A percentile compares a stretch with the other conserved stretches of the same genome.
Conservation (phyloP, 2,888 invertebrate species). For the Biston stratarius region DNA sequence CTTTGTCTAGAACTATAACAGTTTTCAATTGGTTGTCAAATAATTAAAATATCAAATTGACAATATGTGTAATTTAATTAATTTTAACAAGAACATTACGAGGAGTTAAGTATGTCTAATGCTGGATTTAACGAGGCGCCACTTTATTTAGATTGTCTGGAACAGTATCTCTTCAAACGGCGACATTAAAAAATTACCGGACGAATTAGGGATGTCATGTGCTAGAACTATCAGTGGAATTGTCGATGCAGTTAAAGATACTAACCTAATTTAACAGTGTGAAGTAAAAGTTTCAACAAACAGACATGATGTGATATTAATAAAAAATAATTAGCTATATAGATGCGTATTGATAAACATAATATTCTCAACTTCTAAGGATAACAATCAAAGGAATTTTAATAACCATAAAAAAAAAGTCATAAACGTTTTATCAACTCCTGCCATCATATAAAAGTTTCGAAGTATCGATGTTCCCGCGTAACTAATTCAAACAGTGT, state of each 20-base stretch:
- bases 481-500: conserved; percentile 74
- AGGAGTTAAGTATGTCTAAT: conserved; percentile 68
- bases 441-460: conserved; percentile 38
- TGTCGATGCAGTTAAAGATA: conserved; percentile 5
- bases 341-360: not conserved
- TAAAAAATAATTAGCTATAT: not conserved
- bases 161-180: conserved; percentile 41
- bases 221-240: conserved; percentile 37
- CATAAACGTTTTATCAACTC: conserved; percentile 37
- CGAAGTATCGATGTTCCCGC: conserved; percentile 49
- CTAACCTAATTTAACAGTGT: not conserved
- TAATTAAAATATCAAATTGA: not conserved
- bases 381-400: conserved; percentile 34
- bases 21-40: not conserved
- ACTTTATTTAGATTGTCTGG: conserved; percentile 71
- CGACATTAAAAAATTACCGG: conserved; percentile 45
- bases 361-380: conserved; percentile 9
- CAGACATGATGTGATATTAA: not conserved
- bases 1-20: no score
- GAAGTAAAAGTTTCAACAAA: not conserved
- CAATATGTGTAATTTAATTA: conserved; percentile 46
- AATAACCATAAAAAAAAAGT: conserved; percentile 29
- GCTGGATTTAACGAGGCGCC: conserved; percentile 65
- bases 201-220: conserved; percentile 50
- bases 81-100: conserved; percentile 50